Base-by-base conservation (phyloP, 1,140 invertebrate species). In the Aphis gossypii region DNA sequence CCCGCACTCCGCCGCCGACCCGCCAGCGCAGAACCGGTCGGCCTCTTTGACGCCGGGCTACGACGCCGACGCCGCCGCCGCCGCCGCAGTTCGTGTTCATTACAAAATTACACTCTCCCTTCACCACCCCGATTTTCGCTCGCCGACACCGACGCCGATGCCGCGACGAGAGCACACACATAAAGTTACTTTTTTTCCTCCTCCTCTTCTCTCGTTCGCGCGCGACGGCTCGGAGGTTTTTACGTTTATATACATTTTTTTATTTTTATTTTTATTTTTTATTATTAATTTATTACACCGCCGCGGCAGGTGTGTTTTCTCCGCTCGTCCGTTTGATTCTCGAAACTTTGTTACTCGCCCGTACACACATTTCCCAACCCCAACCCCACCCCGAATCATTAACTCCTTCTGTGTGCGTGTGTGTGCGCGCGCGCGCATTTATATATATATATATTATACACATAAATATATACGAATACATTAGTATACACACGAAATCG, bases 231-330 rank as follows among this genome's bases (percentile, higher is more conserved):
- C 88, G 35, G 51, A 56, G 88, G 48, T 89, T 89, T 38, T 51
- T 30, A 68, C 60, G 60, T 35, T 51, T 54, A 20, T 46, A 87
- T n/a, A 83, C 38, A 38, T 25, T 41, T n/a, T 90, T 41, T 90
- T 68, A 41, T 83, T 92, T 83, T 92, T 92, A 84, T 90, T 60
- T 11, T 46, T 68, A 25, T 41, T n/a, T 90, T 38, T 90, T 68
- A 60, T 83, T 92, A 92, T 92, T 92, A 92, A 92, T 92, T 92
- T 92, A 92, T 92, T 92, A 92, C 76, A 83, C 60, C 7, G 54
- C 54, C 23, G 14, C 60, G 51, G n/a, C 92, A 84, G 46, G 92
- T 68, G 92, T 86, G 92, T 93, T 51, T 48, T 87, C 30, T 82
- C 60, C 60, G 60, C 30, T 30, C 30, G 60, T 14, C 25, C 35